Evolutionary conservation across 35 echinoderm and acorn worm species (phyloP).

Genomic region (Amphiura filiformis): DNA sequence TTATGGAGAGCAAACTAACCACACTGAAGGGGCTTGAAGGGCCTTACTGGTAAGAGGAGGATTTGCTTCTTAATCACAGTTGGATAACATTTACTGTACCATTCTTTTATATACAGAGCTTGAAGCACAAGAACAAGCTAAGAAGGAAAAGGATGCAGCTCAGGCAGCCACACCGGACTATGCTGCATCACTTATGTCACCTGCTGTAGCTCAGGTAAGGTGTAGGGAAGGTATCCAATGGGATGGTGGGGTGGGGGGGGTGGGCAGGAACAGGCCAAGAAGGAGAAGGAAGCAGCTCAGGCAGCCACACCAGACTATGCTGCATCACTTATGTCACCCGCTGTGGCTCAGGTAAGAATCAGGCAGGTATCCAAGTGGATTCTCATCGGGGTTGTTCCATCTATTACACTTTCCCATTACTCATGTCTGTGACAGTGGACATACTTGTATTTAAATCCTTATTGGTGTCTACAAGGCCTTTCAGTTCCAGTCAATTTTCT

Average conservation of each 20-base stretch:
- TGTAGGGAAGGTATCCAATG: no score
- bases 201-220: background rate
- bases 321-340: slow-evolving; percentile 77
- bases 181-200: slow-evolving; percentile 86
- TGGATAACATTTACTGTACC: background rate
- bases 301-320: slow-evolving; percentile 93
- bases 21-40: no score
- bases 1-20: no score
- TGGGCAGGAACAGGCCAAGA: slow-evolving; percentile 85
- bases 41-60: no score
- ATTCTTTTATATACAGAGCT: slow-evolving; percentile 52
- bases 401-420: no score
- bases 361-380: no score
- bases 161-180: slow-evolving; percentile 87
- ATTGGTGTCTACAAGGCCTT: no score
- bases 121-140: slow-evolving; percentile 83
- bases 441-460: no score
- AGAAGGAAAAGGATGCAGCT: slow-evolving; percentile 91
- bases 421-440: no score
- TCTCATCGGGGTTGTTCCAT: no score
- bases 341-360: background rate
- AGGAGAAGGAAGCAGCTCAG: slow-evolving; percentile 84
- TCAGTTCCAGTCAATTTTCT: no score
- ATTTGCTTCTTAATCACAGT: no score
- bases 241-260: slow-evolving; percentile 4